phyloP scores from a whole-genome alignment of 1,140 invertebrate genomes.

The Brevipalpus yothersi region DNA sequence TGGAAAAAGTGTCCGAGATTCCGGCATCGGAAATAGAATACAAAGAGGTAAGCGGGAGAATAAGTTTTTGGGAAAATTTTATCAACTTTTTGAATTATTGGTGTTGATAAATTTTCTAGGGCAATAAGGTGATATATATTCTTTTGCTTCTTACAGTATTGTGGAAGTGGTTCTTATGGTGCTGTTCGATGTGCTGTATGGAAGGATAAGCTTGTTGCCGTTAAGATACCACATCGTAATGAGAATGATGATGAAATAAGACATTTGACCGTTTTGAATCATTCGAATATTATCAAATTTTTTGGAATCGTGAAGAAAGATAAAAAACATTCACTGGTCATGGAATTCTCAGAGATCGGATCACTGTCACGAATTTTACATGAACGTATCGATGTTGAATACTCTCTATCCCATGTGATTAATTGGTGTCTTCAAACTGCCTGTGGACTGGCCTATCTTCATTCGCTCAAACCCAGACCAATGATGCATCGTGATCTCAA shows the following conservation, averaged over 20 bases:
- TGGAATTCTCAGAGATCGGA: constrained; percentile 94
- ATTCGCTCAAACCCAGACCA: constrained; percentile 79
- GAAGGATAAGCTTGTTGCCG: no score
- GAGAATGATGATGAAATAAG: constrained; percentile 21
- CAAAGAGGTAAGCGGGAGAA: no score
- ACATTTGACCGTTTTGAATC: constrained; percentile 65
- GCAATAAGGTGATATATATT: no score
- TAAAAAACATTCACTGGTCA: constrained; percentile 39
- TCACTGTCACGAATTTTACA: constrained; percentile 59
- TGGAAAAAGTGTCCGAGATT: no score
- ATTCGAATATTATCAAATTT: constrained; percentile 82
- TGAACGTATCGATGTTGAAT: constrained; percentile 44
- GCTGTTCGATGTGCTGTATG: no score
- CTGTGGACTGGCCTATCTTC: constrained; percentile 73
- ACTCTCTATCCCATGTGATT: constrained; percentile 72
- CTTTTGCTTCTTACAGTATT: no score
- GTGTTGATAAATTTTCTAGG: no score
- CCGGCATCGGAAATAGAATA: no score
- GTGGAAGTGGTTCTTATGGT: no score
- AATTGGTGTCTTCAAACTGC: constrained; percentile 86
- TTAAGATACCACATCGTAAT: no score
- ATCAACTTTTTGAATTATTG: no score
- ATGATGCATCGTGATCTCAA: constrained; percentile 87
- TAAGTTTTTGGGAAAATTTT: no score
- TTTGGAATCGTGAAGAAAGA: constrained; percentile 48